A percentile compares a stretch with the other conserved stretches of the same genome.
Evolutionary conservation across 2,113 vertebrate species (phyloP).

Genomic region (Ahaetulla prasina): DNA sequence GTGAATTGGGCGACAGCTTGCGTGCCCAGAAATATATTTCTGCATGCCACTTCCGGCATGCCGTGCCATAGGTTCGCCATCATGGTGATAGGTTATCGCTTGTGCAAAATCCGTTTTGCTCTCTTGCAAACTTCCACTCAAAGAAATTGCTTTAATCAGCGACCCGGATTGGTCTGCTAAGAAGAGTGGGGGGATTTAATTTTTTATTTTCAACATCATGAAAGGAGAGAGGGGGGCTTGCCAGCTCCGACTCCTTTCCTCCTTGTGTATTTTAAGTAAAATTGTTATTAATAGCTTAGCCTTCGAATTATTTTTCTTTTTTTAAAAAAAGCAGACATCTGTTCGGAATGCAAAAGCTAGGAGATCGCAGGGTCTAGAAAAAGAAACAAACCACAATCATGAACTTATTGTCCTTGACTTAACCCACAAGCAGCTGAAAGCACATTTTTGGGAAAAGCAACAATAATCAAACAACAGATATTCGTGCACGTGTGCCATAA

Average conservation of each 20-base stretch:
- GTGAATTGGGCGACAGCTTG: no score
- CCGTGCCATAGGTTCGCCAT: no score
- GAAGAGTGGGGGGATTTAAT: fast-evolving
- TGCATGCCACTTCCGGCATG: no score
- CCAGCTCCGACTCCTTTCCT: constrained; percentile 1
- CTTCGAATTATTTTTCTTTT: no score
- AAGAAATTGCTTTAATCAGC: not conserved
- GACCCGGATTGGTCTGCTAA: constrained; percentile 9
- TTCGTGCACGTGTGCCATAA: not conserved
- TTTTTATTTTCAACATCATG: constrained; percentile 7
- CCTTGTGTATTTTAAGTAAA: constrained; percentile 52
- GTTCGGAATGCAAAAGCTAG: constrained; percentile 51
- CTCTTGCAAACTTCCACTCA: not conserved
- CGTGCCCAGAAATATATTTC: no score
- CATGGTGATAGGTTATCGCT: no score
- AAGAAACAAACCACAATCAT: constrained; percentile 25
- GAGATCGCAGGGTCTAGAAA: not conserved
- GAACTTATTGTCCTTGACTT: constrained; percentile 33
- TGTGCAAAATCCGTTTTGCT: not conserved
- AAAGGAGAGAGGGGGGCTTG: constrained; percentile 7
- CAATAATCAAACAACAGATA: not conserved
- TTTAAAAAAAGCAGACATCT: constrained; percentile 63
- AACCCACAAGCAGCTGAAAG: constrained; percentile 16
- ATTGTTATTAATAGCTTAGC: constrained; percentile 59
- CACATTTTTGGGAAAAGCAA: constrained; percentile 9